Base-by-base conservation (phyloP, 2,888 invertebrate species). In the Biston stratarius region DNA sequence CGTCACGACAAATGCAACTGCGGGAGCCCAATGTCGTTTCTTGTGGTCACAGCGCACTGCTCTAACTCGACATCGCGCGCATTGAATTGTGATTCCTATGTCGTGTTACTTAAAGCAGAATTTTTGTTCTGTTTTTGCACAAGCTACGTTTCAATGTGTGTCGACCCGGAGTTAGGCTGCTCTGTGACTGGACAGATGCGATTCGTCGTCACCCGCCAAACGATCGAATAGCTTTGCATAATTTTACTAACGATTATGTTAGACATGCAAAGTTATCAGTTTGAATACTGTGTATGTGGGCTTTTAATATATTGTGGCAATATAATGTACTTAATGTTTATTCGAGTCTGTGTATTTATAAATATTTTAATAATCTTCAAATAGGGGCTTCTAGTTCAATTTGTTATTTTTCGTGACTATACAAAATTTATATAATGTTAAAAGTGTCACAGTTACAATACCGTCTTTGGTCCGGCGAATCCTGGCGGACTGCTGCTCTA, bases 1-100 rank as follows among this genome's bases (percentile, higher is more conserved):
- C 11, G 69, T 64, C 61, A 45, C 48, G 58, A 45, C 42, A 52
- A 53, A 49, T 48, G 24, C 48, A 33, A 48, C 24, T 49, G 15
- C 24, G 24, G 33, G 12, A 49, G 12, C 24, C 5, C 49, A 33
- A 49, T 0, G 12, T 33, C 10, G 6, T 24, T 5, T 49, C 24
- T 33, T 48, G 5, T 10, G 48, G 48, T 48, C 48, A 48, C 33
- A 47, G 48, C 48, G 33, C 48, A 48, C 11, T 48, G 33, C 48
- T 33, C 33, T 11, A 48, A 33, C 24, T 11, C 48, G 33, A 48
- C 48, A 48, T 33, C 48, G 33, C 10, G 10, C 24, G 44, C 2
- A 10, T 44, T 10, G 44, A 44, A n/a, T 5, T 44, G n/a, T n/a
- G n/a, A n/a, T n/a, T 6, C 6, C 5, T n/a, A n/a, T 44, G 44